These are phyloP conservation scores for Limnephilus marmoratus DNA, from an alignment of 2,888 invertebrate species.

Conservation along the genomic window DNA sequence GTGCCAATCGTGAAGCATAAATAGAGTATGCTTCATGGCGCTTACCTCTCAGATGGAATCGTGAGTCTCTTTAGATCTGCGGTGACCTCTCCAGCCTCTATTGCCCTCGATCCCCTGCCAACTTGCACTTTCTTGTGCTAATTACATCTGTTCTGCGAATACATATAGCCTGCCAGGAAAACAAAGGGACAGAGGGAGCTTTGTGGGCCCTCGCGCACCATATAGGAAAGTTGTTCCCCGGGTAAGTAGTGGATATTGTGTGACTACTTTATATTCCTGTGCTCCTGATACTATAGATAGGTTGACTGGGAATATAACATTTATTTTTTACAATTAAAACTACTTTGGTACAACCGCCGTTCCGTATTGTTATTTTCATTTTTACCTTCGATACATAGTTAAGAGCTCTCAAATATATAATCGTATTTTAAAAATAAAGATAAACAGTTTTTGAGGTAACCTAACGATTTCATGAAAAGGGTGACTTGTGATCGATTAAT, in stretches of 20 bases:
- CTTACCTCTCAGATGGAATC: slow-evolving; percentile 15
- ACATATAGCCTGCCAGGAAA: slow-evolving; percentile 6
- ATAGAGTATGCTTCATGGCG: background rate
- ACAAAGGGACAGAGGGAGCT: slow-evolving; percentile 25
- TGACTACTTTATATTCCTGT: background rate
- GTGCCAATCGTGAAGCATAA: background rate
- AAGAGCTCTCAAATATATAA: background rate
- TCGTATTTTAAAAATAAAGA: background rate
- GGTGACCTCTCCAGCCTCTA: slow-evolving; percentile 25
- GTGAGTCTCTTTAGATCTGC: slow-evolving; percentile 11
- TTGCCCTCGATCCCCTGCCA: slow-evolving; percentile 12
- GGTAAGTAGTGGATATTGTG: background rate
- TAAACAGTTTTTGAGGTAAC: background rate
- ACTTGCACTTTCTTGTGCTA: slow-evolving; percentile 36
- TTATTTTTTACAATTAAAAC: background rate
- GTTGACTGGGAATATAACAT: background rate
- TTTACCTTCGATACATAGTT: background rate
- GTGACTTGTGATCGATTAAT: background rate
- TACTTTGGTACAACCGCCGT: background rate
- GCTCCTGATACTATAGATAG: background rate
- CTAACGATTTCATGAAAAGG: background rate
- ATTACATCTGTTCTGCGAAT: slow-evolving; percentile 29
- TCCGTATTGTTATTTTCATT: background rate
- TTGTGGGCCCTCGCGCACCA: background rate
- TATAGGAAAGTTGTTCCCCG: background rate